Evolutionary conservation across 2,113 vertebrate genomes (phyloP), one percentile per base, ranked within the genome.

Genomic region (Platichthys flesus): DNA sequence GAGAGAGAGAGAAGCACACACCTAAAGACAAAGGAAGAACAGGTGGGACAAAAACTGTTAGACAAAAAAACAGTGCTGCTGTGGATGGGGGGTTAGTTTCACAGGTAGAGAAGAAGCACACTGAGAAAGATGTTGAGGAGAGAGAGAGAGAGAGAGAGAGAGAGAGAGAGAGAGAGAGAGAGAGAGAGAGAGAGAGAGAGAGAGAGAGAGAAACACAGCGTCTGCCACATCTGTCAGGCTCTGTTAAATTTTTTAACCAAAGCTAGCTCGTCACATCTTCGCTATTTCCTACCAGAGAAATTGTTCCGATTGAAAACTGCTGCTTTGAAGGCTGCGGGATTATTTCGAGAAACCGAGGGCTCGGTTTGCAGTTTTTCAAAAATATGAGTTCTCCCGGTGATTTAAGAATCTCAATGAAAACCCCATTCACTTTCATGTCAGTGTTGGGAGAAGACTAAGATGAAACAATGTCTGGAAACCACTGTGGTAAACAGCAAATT

Each of bases 21-120:
- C 74, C 77, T 81, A 21, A 59, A 79, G 57, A 74, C 66, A 75
- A 31, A 55, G n/a, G 64, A 65, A 69, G 9, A 54, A 71, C 20
- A 64, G 24, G 67, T 37, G 5, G 35, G 45, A 64, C 21, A 65
- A 79, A 74, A 3, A 45, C 23, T 10, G 74, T 28, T 58, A 52
- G 70, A 62, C 76, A 31, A 4, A 3, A n/a, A 67, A 74, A 66
- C 21, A 13, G 23, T 51, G 77, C 55, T 9, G 9, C 15, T 55
- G 67, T 52, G 59, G 9, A 14, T 24, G 20, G 73, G 73, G 73
- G 76, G 85, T 93, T 91, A 94, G 88, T 79, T 21, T n/a, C 54
- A 85, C 37, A 81, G 40, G 77, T 3, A 24, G 40, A 65, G 61
- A 61, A 45, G 40, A 28, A 10, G 63, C 28, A 62, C 28, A 49